Percentiles rank a stretch among this genome's conserved stretches.
phyloP scores from a whole-genome alignment of 35 echinoderm and acorn worm genomes.

The Ophioderma brevispina region DNA sequence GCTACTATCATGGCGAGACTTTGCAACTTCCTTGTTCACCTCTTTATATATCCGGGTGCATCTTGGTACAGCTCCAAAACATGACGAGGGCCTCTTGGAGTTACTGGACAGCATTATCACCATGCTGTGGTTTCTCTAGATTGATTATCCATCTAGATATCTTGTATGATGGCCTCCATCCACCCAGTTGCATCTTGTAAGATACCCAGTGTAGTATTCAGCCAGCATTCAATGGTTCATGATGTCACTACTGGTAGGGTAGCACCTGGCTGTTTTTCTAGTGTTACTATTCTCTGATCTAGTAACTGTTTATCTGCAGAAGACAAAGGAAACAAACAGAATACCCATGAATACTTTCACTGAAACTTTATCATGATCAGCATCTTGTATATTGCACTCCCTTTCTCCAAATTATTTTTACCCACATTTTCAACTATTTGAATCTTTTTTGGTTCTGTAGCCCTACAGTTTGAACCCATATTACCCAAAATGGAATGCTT shows the following conservation, averaged over 20 bases:
- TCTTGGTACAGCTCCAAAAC: too few species aligned
- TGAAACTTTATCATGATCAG: neutral
- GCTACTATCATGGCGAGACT: too few species aligned
- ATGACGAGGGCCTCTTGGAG: too few species aligned
- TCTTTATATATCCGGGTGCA: too few species aligned
- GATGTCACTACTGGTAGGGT: neutral
- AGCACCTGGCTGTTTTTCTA: neutral
- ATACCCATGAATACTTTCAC: neutral
- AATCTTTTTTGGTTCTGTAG: neutral
- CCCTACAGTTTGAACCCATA: neutral
- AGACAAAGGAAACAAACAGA: neutral
- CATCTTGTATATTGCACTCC: neutral
- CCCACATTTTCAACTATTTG: neutral
- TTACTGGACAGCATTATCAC: too few species aligned
- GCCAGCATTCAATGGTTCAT: too few species aligned
- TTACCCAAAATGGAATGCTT: neutral
- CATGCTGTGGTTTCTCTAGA: too few species aligned
- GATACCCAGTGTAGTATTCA: too few species aligned
- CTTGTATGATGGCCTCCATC: too few species aligned
- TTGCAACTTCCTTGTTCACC: too few species aligned
- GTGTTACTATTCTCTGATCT: conserved; percentile 23
- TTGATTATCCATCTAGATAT: too few species aligned
- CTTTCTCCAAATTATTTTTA: neutral
- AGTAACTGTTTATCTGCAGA: conserved; percentile 26
- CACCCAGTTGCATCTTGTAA: too few species aligned